phyloP scores from a whole-genome alignment of 2,797 vertebrate genomes.

The Petrocephalus sullivani region DNA sequence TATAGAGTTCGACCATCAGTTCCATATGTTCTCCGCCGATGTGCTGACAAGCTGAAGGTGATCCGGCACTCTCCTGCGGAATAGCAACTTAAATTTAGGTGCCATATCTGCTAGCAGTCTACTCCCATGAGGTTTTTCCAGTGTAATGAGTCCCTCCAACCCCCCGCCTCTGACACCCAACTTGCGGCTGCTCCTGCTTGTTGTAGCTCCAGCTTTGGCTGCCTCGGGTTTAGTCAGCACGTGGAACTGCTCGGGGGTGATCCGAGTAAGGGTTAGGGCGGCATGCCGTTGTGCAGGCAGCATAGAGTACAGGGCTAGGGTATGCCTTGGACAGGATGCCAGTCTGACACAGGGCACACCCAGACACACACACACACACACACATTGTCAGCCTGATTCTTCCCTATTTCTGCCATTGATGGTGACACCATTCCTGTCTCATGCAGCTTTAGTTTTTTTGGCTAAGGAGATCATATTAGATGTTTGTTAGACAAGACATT shows the following conservation, averaged over 20 bases:
- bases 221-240: background rate
- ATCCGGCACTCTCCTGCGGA: background rate
- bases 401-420: background rate
- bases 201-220: too few species aligned
- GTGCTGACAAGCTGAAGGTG: background rate
- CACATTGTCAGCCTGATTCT: background rate
- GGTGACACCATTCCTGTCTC: background rate
- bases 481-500: background rate
- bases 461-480: background rate
- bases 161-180: background rate
- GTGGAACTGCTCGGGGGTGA: background rate
- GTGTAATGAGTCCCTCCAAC: background rate
- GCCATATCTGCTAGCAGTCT: background rate
- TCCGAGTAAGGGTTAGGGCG: background rate
- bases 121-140: background rate
- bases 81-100: background rate
- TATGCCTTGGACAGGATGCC: background rate
- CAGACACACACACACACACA: too few species aligned
- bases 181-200: background rate
- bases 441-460: background rate
- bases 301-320: background rate
- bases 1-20: background rate
- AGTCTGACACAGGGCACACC: background rate
- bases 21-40: background rate
- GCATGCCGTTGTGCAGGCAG: background rate